Evolutionary conservation across 2,113 vertebrate species (phyloP), one percentile per base, ranked within the genome.

Genomic region (Neotoma lepida): DNA sequence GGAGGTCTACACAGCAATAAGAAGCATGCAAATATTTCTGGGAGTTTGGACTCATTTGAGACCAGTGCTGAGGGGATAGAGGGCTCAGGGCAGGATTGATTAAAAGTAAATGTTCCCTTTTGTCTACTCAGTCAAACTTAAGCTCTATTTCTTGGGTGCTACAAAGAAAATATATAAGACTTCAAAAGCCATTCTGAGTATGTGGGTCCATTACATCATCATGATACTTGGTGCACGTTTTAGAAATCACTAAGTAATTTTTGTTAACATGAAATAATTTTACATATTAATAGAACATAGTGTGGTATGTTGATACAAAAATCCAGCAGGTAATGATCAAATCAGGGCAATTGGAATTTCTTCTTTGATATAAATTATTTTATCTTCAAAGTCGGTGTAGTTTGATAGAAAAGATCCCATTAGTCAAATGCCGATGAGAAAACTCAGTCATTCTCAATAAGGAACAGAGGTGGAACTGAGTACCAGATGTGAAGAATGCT

Each of bases 191-290:
- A 90, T 85, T 88, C 33, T 68, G 87, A 90, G 77, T 44, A 88
- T 13, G 49, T 80, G 44, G 46, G 63, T 90, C 44, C 73, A 92
- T 35, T 14, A 28, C 10, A n/a, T 64, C 49, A 85, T 88, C 49
- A 54, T 6, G 18, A 86, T 35, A 89, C 46, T 77, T 90, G 86
- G 14, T 86, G 77, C 86, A 90, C 17, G 68, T 88, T 88, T 91
- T 82, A 81, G 28, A n/a, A 90, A 90, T 95, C 33, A 66, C 18
- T 88, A 22, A 73, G 1, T 44, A 44, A 44, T 66, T 54, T 86
- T 54, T 12, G 33, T 93, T 68, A 68, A 78, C 13, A 54, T 61
- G 24, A 18, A 87, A 86, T 74, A 39, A 56, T 54, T 86, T 13
- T 66, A 86, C 13, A 46, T 18, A 56, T 77, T 78, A 87, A 56